Evolutionary conservation across 2,797 vertebrate species (phyloP).

Genomic region (Cuculus canorus): DNA sequence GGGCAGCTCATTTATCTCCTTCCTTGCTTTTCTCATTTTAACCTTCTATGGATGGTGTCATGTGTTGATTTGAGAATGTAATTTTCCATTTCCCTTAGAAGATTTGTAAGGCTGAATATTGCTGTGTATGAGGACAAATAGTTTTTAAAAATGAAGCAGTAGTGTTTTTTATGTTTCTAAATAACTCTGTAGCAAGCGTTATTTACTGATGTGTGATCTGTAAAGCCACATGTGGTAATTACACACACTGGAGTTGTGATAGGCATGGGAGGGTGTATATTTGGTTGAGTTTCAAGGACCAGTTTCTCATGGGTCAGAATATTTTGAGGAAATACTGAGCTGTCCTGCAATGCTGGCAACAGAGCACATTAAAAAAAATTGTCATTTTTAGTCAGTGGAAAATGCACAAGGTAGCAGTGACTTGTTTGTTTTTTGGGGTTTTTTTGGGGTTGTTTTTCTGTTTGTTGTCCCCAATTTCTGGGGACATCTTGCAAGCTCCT

Average conservation of each 20-base stretch:
- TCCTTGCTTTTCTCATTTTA: conserved; percentile 26
- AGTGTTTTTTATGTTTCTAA: neutral
- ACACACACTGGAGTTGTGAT: neutral
- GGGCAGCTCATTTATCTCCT: conserved; percentile 24
- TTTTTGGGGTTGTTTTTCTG: neutral
- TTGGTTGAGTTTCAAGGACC: neutral
- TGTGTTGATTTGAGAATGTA: neutral
- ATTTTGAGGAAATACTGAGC: neutral
- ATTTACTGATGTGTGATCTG: neutral
- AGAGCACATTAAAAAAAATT: neutral
- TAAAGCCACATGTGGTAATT: neutral
- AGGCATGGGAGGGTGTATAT: neutral
- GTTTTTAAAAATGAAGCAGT: neutral
- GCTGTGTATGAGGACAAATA: neutral
- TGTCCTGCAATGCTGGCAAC: neutral
- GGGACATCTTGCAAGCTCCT: neutral
- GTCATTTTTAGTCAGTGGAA: neutral
- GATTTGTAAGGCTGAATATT: neutral
- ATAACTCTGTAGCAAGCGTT: neutral
- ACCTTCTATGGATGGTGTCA: neutral
- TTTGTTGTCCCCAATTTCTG: too few species aligned
- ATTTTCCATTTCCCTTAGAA: neutral
- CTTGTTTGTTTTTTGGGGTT: neutral
- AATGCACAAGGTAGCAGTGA: neutral
- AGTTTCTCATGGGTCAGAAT: neutral